phyloP scores from a whole-genome alignment of 1,140 invertebrate genomes.

The Notospermus geniculatus region DNA sequence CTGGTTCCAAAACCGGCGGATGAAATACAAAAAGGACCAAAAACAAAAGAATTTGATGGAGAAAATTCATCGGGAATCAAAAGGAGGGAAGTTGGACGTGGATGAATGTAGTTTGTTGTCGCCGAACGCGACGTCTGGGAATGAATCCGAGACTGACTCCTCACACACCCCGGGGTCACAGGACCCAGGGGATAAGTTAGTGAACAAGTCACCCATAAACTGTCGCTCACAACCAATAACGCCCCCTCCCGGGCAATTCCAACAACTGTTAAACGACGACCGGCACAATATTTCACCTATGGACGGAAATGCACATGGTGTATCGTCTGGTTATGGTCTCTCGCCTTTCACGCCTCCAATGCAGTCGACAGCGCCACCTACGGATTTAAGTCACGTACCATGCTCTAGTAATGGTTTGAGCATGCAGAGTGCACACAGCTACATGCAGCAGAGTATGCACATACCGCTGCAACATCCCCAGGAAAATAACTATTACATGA shows the following conservation, averaged over 20 bases:
- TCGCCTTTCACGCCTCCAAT: conserved; percentile 1
- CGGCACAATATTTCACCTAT: background rate
- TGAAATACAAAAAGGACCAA: conserved; percentile 99
- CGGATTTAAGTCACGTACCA: background rate
- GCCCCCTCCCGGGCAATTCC: background rate
- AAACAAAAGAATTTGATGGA: conserved; percentile 67
- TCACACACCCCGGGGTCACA: background rate
- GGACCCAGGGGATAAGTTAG: background rate
- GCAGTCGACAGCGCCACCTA: background rate
- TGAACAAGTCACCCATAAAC: background rate
- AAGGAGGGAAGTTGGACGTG: background rate
- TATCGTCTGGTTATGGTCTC: background rate
- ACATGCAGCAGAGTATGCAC: conserved; percentile 4
- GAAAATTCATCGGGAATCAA: conserved; percentile 58
- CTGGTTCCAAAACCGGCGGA: conserved; percentile 91
- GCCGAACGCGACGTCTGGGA: background rate
- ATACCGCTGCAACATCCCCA: background rate
- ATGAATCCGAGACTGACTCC: background rate
- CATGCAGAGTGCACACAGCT: background rate
- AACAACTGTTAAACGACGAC: background rate
- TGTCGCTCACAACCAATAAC: background rate
- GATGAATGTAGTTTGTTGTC: background rate
- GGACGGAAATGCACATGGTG: background rate
- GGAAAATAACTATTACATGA: conserved; percentile 4
- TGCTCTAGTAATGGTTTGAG: background rate